Base-by-base conservation (phyloP, 2,888 invertebrate species). In the Lasioglossum morio region DNA sequence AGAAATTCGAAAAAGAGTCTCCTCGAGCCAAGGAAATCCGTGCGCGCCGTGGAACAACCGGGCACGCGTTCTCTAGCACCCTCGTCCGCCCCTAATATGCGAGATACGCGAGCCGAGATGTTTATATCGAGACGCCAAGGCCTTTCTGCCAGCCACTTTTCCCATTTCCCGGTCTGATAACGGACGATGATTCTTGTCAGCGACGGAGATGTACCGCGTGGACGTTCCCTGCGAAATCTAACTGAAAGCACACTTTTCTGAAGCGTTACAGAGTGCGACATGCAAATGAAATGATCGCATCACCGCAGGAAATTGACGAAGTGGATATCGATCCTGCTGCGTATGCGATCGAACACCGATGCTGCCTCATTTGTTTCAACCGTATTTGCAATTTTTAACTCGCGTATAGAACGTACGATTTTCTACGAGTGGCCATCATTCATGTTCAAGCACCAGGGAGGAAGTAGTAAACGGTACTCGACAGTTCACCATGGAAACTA, bases 61-160 rank as follows among this genome's bases (percentile, higher is more conserved):
- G 60, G 72, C 72, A 40, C 77, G 66, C 69, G 76, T 43, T 53
- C 48, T 37, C 79, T 72, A 43, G 63, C 48, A 40, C 16, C 40
- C 37, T 53, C 48, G 37, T 23, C 37, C 48, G 19, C 4, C 30
- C 34, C 30, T 37, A 48, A 75, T 43, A 69, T 70, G 77, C 53
- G 60, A 63, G 75, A 76, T 72, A 79, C 83, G 72, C 19, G 23
- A 37, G 46, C 72, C 10, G 75, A 53, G 72, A 83, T 83, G 84
- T 79, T 83, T 85, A 85, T 84, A 76, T 83, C 85, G 72, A 76
- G 76, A 73, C 85, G 72, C 72, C 16, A 66, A 72, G 63, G 46
- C 57, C 5, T 53, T 37, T 48, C 79, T n/a, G 72, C 40, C 53
- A 43, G 27, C n/a, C 34, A 53, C 70, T 77, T 70, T 72, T 72